Conservation (phyloP, 2,888 invertebrate species). For the Leptarthrus brevirostris region DNA sequence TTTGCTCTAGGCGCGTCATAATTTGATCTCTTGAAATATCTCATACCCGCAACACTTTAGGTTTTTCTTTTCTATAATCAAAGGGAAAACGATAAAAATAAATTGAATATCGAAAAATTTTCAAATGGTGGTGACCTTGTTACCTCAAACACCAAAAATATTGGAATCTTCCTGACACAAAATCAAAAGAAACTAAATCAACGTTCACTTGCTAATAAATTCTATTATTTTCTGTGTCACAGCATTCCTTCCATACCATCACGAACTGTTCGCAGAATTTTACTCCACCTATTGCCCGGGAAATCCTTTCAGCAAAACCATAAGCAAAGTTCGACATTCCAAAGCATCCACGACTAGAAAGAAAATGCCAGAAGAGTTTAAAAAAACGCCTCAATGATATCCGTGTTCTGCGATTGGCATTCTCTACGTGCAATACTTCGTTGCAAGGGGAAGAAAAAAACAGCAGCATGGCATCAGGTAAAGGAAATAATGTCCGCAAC, state of each 20-base stretch:
- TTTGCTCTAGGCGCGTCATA: no score
- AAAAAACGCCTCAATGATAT: slow-evolving; percentile 5
- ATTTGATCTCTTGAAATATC: no score
- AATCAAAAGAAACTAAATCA: no score
- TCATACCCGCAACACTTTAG: no score
- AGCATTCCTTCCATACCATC: slow-evolving; percentile 26
- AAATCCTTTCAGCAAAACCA: slow-evolving; percentile 46
- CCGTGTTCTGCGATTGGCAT: slow-evolving; percentile 27
- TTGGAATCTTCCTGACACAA: no score
- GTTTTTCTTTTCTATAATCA: no score
- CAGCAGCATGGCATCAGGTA: slow-evolving; percentile 33
- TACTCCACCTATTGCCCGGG: neutral
- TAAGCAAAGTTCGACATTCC: slow-evolving; percentile 49
- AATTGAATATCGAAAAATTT: no score
- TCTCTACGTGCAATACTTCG: slow-evolving; percentile 23
- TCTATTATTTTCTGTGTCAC: slow-evolving; percentile 10
- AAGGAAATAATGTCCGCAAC: slow-evolving; percentile 52
- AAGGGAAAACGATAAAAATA: no score
- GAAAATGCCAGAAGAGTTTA: slow-evolving; percentile 36
- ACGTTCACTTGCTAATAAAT: no score
- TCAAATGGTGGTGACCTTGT: no score
- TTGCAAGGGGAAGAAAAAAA: neutral
- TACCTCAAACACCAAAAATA: no score
- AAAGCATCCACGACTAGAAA: slow-evolving; percentile 40
- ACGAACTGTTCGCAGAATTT: slow-evolving; percentile 25